Evolutionary conservation across 2,888 invertebrate genomes (phyloP), one percentile per base, ranked within the genome.

Genomic region (Tanytarsus gracilentus): DNA sequence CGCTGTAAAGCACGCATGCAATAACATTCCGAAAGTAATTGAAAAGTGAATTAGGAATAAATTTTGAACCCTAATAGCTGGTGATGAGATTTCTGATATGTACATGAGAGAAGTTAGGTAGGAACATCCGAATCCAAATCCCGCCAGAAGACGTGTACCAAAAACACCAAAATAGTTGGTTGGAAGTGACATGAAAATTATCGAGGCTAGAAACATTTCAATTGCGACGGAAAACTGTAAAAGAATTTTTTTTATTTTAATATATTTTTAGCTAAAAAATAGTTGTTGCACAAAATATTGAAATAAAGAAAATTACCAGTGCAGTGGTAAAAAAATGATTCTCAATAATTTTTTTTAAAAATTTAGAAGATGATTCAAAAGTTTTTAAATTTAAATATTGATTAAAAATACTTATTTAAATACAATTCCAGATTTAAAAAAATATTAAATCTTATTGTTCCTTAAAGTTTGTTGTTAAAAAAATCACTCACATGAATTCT

Each of bases 51-150:
- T 11, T n/a, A 55, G 9, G 26, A 25, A 39, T 11, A 55, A 11
- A 3, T 39, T n/a, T 6, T 55, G 25, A 2, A 39, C 55, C 14
- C 55, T 7, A n/a, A 39, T 11, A 4, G 36, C 8, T 3, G 21
- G 21, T 26, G 55, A 55, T 33, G 55, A 25, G 21, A 55, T 55
- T 25, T 55, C 55, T 14, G 39, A 36, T 4, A 6, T 30, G 23
- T 55, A 39, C 2, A 55, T 39, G n/a, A 55, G 18, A 5, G 26
- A 36, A 16, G 25, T 36, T n/a, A 55, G 25, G 8, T 55, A 26
- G 3, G 23, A 36, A 21, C 30, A 39, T 3, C 55, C 55, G 26
- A 55, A 55, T 9, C 39, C 55, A 5, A 55, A 36, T 11, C 55
- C 55, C 1, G 30, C 25, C 1, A 55, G 1, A 3, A 23, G 18